phyloP scores from a whole-genome alignment of 2,888 invertebrate species.

The Argyra leucocephala region DNA sequence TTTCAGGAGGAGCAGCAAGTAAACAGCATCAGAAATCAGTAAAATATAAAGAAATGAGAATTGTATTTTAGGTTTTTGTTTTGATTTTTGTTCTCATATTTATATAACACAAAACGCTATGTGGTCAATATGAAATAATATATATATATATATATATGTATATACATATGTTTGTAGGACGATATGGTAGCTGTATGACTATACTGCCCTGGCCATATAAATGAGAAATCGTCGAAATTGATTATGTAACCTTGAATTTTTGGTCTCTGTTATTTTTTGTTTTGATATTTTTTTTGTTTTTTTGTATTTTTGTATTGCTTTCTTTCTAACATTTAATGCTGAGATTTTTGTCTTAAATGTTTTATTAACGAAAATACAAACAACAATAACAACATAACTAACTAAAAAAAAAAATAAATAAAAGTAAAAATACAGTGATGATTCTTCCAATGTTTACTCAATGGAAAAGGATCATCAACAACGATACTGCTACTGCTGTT shows the following conservation, averaged over 20 bases:
- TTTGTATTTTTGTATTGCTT: too few relatives aligned
- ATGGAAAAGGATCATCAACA: not conserved
- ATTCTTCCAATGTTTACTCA: not conserved
- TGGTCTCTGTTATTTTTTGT: not conserved
- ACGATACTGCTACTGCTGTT: too few relatives aligned
- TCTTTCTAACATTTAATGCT: not conserved
- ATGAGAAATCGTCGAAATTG: not conserved
- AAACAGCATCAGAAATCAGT: not conserved
- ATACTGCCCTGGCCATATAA: not conserved
- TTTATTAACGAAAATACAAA: not conserved
- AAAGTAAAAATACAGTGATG: not conserved
- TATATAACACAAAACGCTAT: not conserved
- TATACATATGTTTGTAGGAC: too few relatives aligned
- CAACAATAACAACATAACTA: not conserved
- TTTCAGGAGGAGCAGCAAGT: too few relatives aligned
- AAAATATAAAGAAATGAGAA: not conserved
- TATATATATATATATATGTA: not conserved
- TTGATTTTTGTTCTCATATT: not conserved
- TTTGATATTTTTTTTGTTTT: not conserved
- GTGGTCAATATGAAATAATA: not conserved
- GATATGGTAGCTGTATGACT: too few relatives aligned
- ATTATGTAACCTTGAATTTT: slow-evolving; percentile 6
- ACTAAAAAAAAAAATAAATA: not conserved
- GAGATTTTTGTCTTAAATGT: slow-evolving; percentile 2
- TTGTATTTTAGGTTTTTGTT: not conserved